Base-by-base conservation (phyloP, 2,797 vertebrate species). In the Steatocranus sp. region DNA sequence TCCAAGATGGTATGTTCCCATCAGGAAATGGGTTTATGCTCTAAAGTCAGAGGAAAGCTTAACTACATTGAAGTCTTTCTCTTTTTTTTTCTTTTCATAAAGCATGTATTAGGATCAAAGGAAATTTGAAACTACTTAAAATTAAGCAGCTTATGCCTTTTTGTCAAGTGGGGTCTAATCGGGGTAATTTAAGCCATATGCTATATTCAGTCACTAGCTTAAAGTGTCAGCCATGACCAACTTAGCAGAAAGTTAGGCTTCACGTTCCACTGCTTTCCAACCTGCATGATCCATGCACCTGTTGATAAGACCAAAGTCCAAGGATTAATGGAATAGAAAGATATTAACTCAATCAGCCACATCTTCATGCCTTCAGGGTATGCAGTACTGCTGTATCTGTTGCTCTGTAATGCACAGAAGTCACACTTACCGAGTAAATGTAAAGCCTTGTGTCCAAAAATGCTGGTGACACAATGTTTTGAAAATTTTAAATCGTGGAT, bases 141-240 rank as follows among this genome's bases (percentile, higher is more conserved):
- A 92, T 93, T 95, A 94, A 96, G 94, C 83, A 91, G 93, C 94
- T 94, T 95, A 95, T 85, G 81, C 58, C 75, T 94, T 94, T 95
- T 94, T 94, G 93, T 93, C 91, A 88, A 85, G 87, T 53, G 77
- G 63, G 76, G 90, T 90, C 88, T 95, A 94, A 95, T 94, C 92
- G 88, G 88, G 90, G 90, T 95, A 95, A 94, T 95, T 95, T 94
- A 93, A 93, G 86, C 85, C 82, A 89, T 83, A 85, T 91, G 86
- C 83, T 91, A 86, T 90, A 92, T 91, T 94, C 89, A 86, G 75
- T 79, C 81, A 70, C 83, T 88, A 88, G 88, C 89, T 89, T 89
- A 90, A 90, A 77, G 78, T 95, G 94, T 92, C 94, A 94, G 79
- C 89, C 91, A 83, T 93, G 89, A 92, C 93, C 92, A 93, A 88